These are phyloP conservation scores for Endotricha flammealis DNA, from an alignment of 2,888 invertebrate genomes.

Conservation along the genomic window DNA sequence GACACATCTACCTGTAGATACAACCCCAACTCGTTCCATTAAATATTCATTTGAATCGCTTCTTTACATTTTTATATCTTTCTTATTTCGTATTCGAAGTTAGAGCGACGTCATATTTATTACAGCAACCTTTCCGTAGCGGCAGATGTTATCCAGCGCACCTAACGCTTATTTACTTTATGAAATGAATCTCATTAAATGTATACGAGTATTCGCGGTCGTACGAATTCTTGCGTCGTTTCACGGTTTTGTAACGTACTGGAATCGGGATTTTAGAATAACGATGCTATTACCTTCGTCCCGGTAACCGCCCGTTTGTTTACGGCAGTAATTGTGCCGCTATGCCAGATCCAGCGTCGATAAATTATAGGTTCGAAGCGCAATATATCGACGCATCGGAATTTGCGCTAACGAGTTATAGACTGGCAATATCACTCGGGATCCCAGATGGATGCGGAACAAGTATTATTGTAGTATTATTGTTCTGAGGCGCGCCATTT, in stretches of 20 bases:
- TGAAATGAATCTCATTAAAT: constrained; percentile 7
- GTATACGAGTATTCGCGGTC: constrained; percentile 2
- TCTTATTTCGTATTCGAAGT: constrained; percentile 37
- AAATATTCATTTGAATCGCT: constrained; percentile 43
- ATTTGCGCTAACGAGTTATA: constrained; percentile 43
- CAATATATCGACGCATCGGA: constrained; percentile 41
- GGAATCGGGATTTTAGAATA: constrained; percentile 26
- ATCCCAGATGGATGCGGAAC: constrained; percentile 29
- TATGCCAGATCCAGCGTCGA: constrained; percentile 42
- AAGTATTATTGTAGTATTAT: constrained; percentile 31
- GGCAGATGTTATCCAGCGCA: constrained; percentile 10
- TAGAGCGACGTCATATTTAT: constrained; percentile 33
- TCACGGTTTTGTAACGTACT: constrained; percentile 2
- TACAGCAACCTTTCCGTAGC: constrained; percentile 22
- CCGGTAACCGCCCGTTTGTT: constrained; percentile 50
- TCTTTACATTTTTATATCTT: constrained; percentile 40
- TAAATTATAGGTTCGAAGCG: constrained; percentile 52
- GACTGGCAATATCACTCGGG: constrained; percentile 28
- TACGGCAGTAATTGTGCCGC: constrained; percentile 47
- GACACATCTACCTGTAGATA: constrained; percentile 21
- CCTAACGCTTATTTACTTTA: constrained; percentile 8
- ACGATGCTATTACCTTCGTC: constrained; percentile 28
- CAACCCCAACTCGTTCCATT: constrained; percentile 31
- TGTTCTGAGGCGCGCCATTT: constrained; percentile 10
- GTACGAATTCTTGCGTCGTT: background rate